phyloP scores from a whole-genome alignment of 2,888 invertebrate species.

The Synergus japonicus region DNA sequence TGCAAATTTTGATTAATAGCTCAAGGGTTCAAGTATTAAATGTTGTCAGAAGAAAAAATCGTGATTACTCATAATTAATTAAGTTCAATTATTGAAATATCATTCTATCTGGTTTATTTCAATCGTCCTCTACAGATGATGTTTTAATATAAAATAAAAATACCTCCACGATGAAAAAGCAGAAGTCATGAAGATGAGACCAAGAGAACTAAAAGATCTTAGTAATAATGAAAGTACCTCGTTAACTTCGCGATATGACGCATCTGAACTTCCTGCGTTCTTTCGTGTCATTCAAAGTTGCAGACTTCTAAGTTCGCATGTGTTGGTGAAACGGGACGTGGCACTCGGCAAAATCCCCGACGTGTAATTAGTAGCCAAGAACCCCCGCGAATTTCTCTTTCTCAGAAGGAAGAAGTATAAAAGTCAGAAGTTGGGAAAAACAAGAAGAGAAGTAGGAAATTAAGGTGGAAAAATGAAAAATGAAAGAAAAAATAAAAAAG shows the following conservation, averaged over 20 bases:
- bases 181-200: neutral
- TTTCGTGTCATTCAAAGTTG: conserved; percentile 19
- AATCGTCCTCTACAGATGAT: neutral
- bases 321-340: conserved; percentile 28
- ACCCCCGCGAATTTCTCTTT: neutral
- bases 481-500: neutral
- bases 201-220: conserved; percentile 10
- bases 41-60: neutral
- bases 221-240: conserved; percentile 29
- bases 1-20: neutral
- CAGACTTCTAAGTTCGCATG: conserved; percentile 16
- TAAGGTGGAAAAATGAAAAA: neutral
- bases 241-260: conserved; percentile 28
- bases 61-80: neutral
- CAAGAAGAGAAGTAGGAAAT: neutral
- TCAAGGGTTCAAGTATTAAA: neutral
- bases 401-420: neutral
- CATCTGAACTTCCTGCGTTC: conserved; percentile 37
- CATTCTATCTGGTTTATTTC: neutral
- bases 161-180: neutral
- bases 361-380: conserved; percentile 40
- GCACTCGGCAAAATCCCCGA: conserved; percentile 27
- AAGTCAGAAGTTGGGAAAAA: conserved; percentile 1
- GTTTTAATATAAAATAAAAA: neutral
- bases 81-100: no score